Percentiles rank a stretch among this genome's conserved stretches.
phyloP scores from a whole-genome alignment of 2,113 vertebrate genomes.

The Rana temporaria region DNA sequence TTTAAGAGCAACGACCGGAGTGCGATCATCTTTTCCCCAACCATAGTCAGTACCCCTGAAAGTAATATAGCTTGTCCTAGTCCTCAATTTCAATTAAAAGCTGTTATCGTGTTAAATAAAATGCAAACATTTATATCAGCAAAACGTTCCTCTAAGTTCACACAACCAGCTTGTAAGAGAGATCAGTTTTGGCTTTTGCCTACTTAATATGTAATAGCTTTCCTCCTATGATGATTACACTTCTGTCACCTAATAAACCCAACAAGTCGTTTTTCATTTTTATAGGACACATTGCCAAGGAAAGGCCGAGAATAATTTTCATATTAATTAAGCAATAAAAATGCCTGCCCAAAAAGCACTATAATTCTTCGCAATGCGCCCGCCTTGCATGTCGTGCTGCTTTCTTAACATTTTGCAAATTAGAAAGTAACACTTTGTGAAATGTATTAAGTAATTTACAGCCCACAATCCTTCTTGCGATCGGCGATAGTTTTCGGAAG shows the following conservation, averaged over 20 bases:
- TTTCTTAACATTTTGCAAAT: conserved; percentile 49
- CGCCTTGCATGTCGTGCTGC: conserved; percentile 36
- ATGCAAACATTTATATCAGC: neutral
- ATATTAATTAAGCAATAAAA: conserved; percentile 58
- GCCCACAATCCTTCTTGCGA: conserved; percentile 22
- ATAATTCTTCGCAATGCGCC: conserved; percentile 51
- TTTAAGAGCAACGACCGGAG: too few species aligned
- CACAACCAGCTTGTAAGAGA: neutral
- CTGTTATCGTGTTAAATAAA: too few species aligned
- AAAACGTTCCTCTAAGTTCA: conserved; percentile 3
- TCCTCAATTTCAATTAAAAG: too few species aligned
- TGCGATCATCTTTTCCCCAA: too few species aligned
- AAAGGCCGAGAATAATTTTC: conserved; percentile 51
- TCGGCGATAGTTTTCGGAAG: conserved; percentile 4
- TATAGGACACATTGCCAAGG: conserved; percentile 47
- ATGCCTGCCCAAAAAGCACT: conserved; percentile 43
- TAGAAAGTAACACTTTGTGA: conserved; percentile 47
- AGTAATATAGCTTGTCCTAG: too few species aligned
- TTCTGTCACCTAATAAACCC: conserved; percentile 47
- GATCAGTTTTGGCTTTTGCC: neutral
- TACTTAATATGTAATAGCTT: conserved; percentile 39
- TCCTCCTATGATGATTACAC: conserved; percentile 40
- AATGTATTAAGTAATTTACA: conserved; percentile 24
- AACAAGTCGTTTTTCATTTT: conserved; percentile 46
- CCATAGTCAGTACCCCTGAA: too few species aligned